phyloP scores from a whole-genome alignment of 2,888 invertebrate species.

The Tetragonula carbonaria region DNA sequence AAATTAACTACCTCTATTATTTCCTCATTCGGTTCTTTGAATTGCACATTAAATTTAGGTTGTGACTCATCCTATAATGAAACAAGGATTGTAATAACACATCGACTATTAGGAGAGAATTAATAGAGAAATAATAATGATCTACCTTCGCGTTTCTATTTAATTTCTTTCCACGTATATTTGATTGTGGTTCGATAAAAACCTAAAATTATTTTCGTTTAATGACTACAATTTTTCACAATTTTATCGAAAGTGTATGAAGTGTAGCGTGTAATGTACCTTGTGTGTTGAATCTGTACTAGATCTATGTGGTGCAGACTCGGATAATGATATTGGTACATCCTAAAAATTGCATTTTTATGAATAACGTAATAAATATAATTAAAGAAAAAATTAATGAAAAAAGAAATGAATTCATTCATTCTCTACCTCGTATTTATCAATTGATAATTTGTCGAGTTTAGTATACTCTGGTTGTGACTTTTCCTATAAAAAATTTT shows the following conservation, averaged over 20 bases:
- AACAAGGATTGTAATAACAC: constrained; percentile 6
- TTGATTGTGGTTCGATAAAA: constrained; percentile 3
- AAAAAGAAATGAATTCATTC: neutral
- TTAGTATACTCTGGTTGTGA: neutral
- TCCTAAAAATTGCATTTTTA: constrained; percentile 31
- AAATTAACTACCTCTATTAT: constrained; percentile 40
- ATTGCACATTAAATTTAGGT: constrained; percentile 7
- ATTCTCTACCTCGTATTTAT: constrained; percentile 12
- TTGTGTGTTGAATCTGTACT: constrained; percentile 15
- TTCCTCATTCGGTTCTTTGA: constrained; percentile 35
- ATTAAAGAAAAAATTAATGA: neutral
- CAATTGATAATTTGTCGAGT: neutral
- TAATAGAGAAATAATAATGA: neutral
- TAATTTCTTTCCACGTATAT: constrained; percentile 10
- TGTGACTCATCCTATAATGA: constrained; percentile 37
- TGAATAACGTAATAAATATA: neutral
- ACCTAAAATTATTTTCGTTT: constrained; percentile 46
- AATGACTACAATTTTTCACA: neutral
- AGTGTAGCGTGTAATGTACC: constrained; percentile 25
- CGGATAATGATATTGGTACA: neutral
- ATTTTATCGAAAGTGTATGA: neutral
- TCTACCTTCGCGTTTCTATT: constrained; percentile 53
- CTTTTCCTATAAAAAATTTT: constrained; percentile 19
- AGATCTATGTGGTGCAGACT: constrained; percentile 1
- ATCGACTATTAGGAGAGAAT: neutral